Base-by-base conservation (phyloP, 2,888 invertebrate species). In the Drosophila emarginata region DNA sequence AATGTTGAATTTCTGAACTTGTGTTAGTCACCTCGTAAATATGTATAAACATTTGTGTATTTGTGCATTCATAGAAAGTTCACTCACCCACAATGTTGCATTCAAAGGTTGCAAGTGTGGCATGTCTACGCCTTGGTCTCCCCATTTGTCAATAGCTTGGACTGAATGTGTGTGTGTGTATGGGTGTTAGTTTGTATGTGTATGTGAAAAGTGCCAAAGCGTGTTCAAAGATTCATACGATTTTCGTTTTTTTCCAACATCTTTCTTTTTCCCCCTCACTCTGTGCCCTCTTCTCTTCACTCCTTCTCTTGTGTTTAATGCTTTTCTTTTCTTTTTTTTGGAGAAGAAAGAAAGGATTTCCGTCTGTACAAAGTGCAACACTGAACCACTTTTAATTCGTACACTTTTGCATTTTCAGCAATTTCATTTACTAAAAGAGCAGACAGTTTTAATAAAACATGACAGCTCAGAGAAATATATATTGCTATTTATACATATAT, bases 191-290 rank as follows among this genome's bases (percentile, higher is more conserved):
- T 45, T 18, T 45, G 45, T 45, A 11, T 45, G 45, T 21, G 45
- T 45, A 4, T 45, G 45, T 21, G 45, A 81, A 85, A 89, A 89
- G 90, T 89, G 89, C 83, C 88, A 89, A 90, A 90, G 89, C 86
- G 72, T 89, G 85, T 88, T 90, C 84, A 89, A 90, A 90, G 87
- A 90, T 87, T 90, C 89, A 90, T 89, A 90, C 87, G 87, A 79
- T 88, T 81, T 76, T 75, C 74, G 63, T 63, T 72, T 72, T 68
- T 28, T 72, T 71, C 67, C 39, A 6, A 4, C 32, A 51, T 37
- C 23, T 18, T 21, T 9, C 51, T 12, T 26, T 50, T 50, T 12
- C 12, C 54, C 23, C 32, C 26, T 15, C 68, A 45, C 50, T 50
- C 52, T 64, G 50, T 32, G 21, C 9, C 9, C 50, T 50, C 52